phyloP scores from a whole-genome alignment of 2,113 vertebrate species.

The Tretioscincus oriximinensis region DNA sequence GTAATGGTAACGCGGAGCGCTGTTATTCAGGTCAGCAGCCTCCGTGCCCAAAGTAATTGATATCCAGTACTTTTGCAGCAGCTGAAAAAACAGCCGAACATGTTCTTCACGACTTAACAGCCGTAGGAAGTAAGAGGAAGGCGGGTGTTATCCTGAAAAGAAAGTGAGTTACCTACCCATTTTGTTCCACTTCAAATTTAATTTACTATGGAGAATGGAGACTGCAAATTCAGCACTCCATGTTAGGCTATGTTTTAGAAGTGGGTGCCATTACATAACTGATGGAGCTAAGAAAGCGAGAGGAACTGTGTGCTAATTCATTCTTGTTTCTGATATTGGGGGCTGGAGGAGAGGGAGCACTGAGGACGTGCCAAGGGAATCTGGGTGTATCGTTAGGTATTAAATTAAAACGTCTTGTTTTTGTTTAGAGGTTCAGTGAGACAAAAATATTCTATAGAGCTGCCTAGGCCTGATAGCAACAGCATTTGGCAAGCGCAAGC shows the following conservation, averaged over 20 bases:
- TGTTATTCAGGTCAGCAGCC: constrained; percentile 53
- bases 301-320: constrained; percentile 21
- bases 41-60: constrained; percentile 60
- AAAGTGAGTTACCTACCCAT: constrained; percentile 51
- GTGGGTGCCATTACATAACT: constrained; percentile 38
- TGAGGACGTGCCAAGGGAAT: background rate
- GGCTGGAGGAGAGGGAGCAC: too few relatives aligned
- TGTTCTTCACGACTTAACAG: constrained; percentile 45
- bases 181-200: constrained; percentile 53
- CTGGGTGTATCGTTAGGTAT: constrained; percentile 27
- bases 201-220: constrained; percentile 58
- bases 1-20: constrained; percentile 46
- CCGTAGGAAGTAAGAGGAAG: constrained; percentile 53
- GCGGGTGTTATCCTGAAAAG: constrained; percentile 54
- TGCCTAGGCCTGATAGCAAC: constrained; percentile 41
- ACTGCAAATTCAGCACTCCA: constrained; percentile 28
- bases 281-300: background rate
- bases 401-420: constrained; percentile 37
- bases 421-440: constrained; percentile 49
- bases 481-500: constrained; percentile 55
- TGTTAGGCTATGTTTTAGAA: constrained; percentile 41
- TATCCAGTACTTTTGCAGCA: constrained; percentile 64
- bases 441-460: constrained; percentile 30
- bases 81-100: constrained; percentile 76
- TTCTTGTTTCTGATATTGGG: constrained; percentile 17